Percentiles rank a stretch among this genome's conserved stretches.
These are phyloP conservation scores for Macrobrachium nipponense DNA, from an alignment of 1,140 invertebrate genomes.

Conservation along the genomic window DNA sequence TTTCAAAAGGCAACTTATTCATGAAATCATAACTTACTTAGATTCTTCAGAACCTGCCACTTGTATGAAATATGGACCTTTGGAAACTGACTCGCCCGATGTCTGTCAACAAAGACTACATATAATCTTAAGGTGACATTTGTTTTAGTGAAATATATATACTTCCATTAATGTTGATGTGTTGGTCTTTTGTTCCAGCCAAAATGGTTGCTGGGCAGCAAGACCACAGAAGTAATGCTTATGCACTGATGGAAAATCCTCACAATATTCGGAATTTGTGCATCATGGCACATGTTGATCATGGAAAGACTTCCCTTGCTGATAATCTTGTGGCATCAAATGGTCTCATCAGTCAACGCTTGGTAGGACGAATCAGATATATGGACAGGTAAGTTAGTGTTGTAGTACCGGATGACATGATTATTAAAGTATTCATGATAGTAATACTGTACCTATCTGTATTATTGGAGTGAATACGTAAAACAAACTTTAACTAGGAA, in stretches of 20 bases:
- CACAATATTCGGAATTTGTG: conserved; percentile 92
- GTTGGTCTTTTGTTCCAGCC: neutral
- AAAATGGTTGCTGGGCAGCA: conserved; percentile 38
- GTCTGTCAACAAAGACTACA: too few species aligned
- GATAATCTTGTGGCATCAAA: conserved; percentile 96
- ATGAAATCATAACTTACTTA: too few species aligned
- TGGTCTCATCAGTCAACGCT: conserved; percentile 92
- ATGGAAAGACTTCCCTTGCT: conserved; percentile 98
- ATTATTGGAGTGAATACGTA: too few species aligned
- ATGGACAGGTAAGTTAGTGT: conserved; percentile 64
- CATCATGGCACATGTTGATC: conserved; percentile 99
- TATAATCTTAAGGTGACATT: too few species aligned
- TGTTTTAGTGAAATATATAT: too few species aligned
- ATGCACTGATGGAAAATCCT: conserved; percentile 34
- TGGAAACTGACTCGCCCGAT: too few species aligned
- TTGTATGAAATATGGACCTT: too few species aligned
- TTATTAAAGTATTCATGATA: neutral
- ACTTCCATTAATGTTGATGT: too few species aligned
- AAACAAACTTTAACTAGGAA: too few species aligned
- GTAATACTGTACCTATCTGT: neutral
- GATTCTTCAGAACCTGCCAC: too few species aligned
- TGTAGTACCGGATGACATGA: neutral
- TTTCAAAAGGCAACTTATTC: too few species aligned
- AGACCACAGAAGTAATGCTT: neutral
- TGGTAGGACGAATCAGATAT: conserved; percentile 87